These are phyloP conservation scores for Struthidea cinerea DNA, from an alignment of 2,113 vertebrate genomes.

Conservation along the genomic window DNA sequence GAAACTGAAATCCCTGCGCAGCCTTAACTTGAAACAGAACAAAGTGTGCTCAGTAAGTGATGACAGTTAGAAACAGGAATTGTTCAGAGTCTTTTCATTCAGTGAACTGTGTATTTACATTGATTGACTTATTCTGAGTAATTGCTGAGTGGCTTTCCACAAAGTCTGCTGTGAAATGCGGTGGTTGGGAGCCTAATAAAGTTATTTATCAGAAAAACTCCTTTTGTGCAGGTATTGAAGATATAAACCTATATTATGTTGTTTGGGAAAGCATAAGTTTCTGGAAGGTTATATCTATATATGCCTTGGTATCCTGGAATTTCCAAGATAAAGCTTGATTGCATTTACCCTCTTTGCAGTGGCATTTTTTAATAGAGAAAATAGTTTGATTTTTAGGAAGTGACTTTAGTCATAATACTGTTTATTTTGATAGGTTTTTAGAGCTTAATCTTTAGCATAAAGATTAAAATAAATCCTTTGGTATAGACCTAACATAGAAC, in stretches of 20 bases:
- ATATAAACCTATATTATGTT: neutral
- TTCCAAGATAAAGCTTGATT: neutral
- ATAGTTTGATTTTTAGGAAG: neutral
- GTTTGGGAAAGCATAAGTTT: neutral
- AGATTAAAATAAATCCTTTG: neutral
- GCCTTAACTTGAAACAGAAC: conserved; percentile 77
- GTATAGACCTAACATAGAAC: neutral
- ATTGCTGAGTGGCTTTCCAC: neutral
- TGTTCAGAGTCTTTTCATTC: neutral
- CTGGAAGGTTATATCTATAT: neutral
- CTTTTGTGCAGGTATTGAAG: neutral
- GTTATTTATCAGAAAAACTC: neutral
- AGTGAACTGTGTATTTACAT: neutral
- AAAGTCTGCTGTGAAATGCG: neutral
- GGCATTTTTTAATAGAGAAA: neutral
- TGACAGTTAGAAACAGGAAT: neutral
- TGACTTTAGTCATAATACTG: neutral
- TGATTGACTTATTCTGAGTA: neutral
- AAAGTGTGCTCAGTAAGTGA: conserved; percentile 80
- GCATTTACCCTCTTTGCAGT: neutral
- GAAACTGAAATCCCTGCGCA: conserved; percentile 75
- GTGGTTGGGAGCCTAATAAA: neutral
- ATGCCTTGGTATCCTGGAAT: neutral
- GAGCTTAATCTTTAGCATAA: neutral
- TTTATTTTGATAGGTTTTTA: neutral